Base-by-base conservation (phyloP, 2,113 vertebrate species). In the Leucosticte australis region DNA sequence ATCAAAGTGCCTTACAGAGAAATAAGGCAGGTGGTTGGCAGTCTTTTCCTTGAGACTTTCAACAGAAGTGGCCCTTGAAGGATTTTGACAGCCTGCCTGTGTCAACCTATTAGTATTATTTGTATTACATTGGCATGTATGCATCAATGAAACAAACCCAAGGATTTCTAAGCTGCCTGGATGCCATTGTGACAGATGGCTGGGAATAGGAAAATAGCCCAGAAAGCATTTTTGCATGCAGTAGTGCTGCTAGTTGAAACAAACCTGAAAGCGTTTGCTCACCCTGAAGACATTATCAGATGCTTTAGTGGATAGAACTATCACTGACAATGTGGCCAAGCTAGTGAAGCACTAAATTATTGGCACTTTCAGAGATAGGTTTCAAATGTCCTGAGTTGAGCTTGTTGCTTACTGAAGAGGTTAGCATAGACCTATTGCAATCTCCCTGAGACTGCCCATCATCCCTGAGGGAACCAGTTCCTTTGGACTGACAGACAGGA, bases 151-250 rank as follows among this genome's bases (percentile, higher is more conserved):
- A 76, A 33, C 27, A 89, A 92, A 55, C 56, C 22, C 69, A 52
- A 15, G 9, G 78, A 73, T 68, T 74, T 96, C 53, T 28, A 42
- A 73, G 15, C 60, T 41, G 59, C 76, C 86, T 91, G 78, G 49
- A 39, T 91, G 92, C 53, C 83, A 63, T 57, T 37, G 18, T 65
- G 93, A 76, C 94, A 97, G 96, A 94, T 63, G 95, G 74, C 24
- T 80, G 90, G 47, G 90, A 28, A 12, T 17, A 76, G 64, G 67
- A 82, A 33, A 24, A 68, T 21, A 91, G 85, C 67, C 55, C 76
- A 85, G 95, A 80, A 76, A 65, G 7, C 37, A 65, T 71, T 81
- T 70, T 65, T 65, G 41, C 35, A 10, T 67, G 31, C 62, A 24
- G 62, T 56, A 67, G 21, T 24, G 53, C 30, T 82, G 23, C 44